Evolutionary conservation across 1,140 invertebrate genomes (phyloP), one percentile per base, ranked within the genome.

Genomic region (Drosophila nigrodunni): DNA sequence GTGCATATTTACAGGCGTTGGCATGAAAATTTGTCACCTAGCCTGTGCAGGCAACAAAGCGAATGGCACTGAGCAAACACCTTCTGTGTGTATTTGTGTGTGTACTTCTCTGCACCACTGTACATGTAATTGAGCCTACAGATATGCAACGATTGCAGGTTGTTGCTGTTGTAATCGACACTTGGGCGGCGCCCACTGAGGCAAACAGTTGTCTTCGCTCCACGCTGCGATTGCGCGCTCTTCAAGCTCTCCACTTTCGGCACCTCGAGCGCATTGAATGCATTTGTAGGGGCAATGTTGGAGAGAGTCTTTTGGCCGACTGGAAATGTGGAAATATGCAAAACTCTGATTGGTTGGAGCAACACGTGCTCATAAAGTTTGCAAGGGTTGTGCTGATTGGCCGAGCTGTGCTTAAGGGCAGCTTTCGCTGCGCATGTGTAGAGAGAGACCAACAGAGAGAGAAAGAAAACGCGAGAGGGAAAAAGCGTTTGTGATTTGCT

Each of bases 271-370:
- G 25, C 43, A 15, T 10, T 62, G 52, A 21, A 59, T 78, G 79
- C 82, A 82, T 9, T 61, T 76, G 80, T 78, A 89, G 83, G 83
- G 83, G 80, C 80, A 78, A 60, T 15, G 34, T 21, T 79, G 65
- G 65, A 74, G 46, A 30, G 47, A 3, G 57, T 3, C 41, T 47
- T n/a, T 66, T 61, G 37, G 18, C n/a, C 7, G 68, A 66, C 77
- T 91, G 89, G 89, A 91, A 91, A 86, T 91, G 73, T 91, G 89
- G 89, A 91, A 91, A 89, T 91, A 43, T 75, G 73, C 89, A 91
- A 77, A 1, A 30, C n/a, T 39, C 3, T 43, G 66, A 91, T 91
- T 91, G 83, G 89, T 9, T 15, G 7, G 0, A 13, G 8, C 21
- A 49, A 11, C 34, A 54, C 30, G 68, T 66, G 70, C 73, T 88